Evolutionary conservation across 2,797 vertebrate species (phyloP).

Genomic region (Lagocephalus sceleratus): DNA sequence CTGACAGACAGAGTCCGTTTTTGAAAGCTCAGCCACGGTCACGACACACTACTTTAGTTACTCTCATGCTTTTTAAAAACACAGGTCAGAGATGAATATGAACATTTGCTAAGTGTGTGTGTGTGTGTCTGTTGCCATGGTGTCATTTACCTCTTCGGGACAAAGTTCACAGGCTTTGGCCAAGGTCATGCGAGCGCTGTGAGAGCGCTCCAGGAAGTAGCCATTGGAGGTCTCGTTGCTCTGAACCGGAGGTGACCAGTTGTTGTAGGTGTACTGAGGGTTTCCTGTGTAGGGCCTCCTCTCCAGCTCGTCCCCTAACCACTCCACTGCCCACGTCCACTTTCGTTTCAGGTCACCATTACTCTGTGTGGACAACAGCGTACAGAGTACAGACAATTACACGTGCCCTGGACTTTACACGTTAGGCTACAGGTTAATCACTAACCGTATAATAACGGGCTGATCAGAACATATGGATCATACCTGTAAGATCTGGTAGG

Average conservation of each 20-base stretch:
- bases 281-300: conserved; percentile 96
- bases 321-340: conserved; percentile 99
- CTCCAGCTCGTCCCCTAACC: conserved; percentile 97
- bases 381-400: background rate
- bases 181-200: conserved; percentile 98
- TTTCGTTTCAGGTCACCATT: conserved; percentile 98
- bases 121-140: conserved; percentile 8
- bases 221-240: conserved; percentile 99
- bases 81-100: background rate
- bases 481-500: conserved; percentile 99
- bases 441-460: too few species aligned
- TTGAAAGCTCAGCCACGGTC: conserved; percentile 5
- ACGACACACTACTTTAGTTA: conserved; percentile 16
- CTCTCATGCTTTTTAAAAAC: conserved; percentile 11
- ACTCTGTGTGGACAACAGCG: conserved; percentile 75
- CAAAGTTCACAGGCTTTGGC: conserved; percentile 99
- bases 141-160: conserved; percentile 93
- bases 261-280: conserved; percentile 98
- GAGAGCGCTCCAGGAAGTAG: conserved; percentile 98
- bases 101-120: background rate
- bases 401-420: too few species aligned
- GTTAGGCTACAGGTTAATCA: too few species aligned
- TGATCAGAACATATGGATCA: too few species aligned
- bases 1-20: conserved; percentile 65
- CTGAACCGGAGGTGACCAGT: conserved; percentile 98